Percentiles rank a stretch among this genome's conserved stretches.
These are phyloP conservation scores for Aratinga solstitialis DNA, from an alignment of 2,797 vertebrate species.

Conservation along the genomic window DNA sequence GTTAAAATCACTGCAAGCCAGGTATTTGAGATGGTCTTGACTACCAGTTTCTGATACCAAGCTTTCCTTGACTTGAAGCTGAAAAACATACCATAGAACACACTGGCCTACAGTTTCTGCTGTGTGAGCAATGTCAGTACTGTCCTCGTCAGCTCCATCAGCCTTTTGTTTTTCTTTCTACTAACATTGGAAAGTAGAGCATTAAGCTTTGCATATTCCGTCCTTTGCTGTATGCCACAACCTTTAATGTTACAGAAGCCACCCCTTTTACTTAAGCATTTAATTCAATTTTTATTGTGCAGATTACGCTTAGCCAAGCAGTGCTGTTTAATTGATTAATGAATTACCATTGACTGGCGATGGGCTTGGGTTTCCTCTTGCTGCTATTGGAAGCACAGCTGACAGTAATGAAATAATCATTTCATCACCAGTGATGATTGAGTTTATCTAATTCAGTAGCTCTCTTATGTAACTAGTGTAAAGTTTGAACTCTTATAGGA, in stretches of 20 bases:
- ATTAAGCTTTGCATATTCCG: neutral
- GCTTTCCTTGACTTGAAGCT: neutral
- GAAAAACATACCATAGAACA: rapidly evolving
- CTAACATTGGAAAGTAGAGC: neutral
- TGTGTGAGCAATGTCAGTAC: neutral
- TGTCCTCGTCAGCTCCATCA: neutral
- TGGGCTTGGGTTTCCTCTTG: slow-evolving; percentile 66
- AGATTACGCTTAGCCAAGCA: slow-evolving; percentile 74
- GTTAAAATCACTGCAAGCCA: neutral
- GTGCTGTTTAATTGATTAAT: slow-evolving; percentile 75
- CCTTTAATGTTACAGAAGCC: slow-evolving; percentile 42
- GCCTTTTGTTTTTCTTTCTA: neutral
- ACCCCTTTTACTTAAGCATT: slow-evolving; percentile 60
- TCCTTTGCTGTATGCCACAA: slow-evolving; percentile 3
- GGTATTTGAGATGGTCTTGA: neutral
- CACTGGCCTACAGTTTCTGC: neutral
- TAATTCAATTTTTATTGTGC: slow-evolving; percentile 74
- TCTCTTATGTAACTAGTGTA: slow-evolving; percentile 64
- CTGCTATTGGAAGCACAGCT: slow-evolving; percentile 71
- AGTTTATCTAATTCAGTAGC: slow-evolving; percentile 70
- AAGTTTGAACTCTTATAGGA: slow-evolving; percentile 66
- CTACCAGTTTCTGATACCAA: neutral
- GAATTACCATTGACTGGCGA: slow-evolving; percentile 70
- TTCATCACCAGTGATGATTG: slow-evolving; percentile 72
- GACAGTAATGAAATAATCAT: slow-evolving; percentile 81